These are phyloP conservation scores for Zaprionus lineosus DNA, from an alignment of 2,888 invertebrate species.

Conservation along the genomic window DNA sequence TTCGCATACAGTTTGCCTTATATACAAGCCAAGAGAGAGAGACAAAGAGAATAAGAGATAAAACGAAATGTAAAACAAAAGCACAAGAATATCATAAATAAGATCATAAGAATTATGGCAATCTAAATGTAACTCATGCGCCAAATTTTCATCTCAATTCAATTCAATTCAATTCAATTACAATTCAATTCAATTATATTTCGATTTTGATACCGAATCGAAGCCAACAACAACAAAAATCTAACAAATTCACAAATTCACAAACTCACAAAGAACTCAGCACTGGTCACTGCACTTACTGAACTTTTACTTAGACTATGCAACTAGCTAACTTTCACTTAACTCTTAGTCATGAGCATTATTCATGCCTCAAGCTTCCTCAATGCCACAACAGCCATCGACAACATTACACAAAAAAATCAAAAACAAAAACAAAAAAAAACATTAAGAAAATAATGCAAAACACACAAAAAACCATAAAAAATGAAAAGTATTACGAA, in stretches of 20 bases:
- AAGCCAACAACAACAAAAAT: too few species aligned
- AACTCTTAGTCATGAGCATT: background rate
- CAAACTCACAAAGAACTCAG: slow-evolving; percentile 20
- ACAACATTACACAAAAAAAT: slow-evolving; percentile 1
- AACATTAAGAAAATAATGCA: too few species aligned
- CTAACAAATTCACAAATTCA: too few species aligned
- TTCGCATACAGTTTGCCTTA: slow-evolving; percentile 73
- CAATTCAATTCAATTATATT: too few species aligned
- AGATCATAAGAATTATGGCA: slow-evolving; percentile 54
- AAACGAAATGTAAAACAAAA: slow-evolving; percentile 18
- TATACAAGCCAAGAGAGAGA: slow-evolving; percentile 65
- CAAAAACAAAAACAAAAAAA: too few species aligned
- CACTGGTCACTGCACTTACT: slow-evolving; percentile 44
- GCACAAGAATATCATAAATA: slow-evolving; percentile 33
- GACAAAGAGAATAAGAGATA: slow-evolving; percentile 15
- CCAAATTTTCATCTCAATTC: slow-evolving; percentile 58
- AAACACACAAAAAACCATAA: background rate
- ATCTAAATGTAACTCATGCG: slow-evolving; percentile 71
- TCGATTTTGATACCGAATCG: too few species aligned
- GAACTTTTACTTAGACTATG: slow-evolving; percentile 32
- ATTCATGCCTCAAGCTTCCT: background rate
- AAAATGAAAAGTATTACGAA: slow-evolving; percentile 59
- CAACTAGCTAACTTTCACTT: slow-evolving; percentile 17
- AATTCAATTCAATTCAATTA: too few species aligned
- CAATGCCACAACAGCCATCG: background rate